Percentiles rank a stretch among this genome's conserved stretches.
phyloP scores from a whole-genome alignment of 1,140 invertebrate genomes.

The Drosophila rhopaloa region DNA sequence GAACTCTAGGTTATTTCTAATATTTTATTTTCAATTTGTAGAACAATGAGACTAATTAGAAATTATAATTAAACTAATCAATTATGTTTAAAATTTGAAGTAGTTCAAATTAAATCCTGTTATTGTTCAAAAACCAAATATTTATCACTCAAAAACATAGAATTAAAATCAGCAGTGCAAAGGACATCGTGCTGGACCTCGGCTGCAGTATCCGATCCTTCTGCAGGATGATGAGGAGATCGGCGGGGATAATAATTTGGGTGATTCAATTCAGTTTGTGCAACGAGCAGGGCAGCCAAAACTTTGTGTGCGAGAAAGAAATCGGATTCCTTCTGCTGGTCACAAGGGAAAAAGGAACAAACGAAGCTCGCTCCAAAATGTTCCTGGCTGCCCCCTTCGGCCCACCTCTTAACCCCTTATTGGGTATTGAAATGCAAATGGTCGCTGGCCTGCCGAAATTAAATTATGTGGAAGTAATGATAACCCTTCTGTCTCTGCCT shows the following conservation, averaged over 20 bases:
- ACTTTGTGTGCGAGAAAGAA: constrained; percentile 70
- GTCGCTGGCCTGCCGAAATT: constrained; percentile 78
- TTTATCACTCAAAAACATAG: too few species aligned
- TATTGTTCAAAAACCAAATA: too few species aligned
- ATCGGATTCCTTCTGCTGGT: constrained; percentile 42
- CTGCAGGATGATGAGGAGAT: constrained; percentile 2
- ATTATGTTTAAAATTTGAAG: too few species aligned
- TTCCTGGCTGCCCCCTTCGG: neutral
- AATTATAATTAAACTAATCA: too few species aligned
- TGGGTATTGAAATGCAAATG: constrained; percentile 83
- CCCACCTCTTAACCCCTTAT: constrained; percentile 31
- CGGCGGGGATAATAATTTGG: constrained; percentile 49
- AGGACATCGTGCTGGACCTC: neutral
- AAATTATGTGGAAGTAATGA: constrained; percentile 84
- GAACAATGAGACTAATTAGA: too few species aligned
- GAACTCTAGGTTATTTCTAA: too few species aligned
- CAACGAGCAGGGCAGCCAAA: constrained; percentile 74
- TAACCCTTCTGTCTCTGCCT: constrained; percentile 77
- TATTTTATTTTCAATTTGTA: too few species aligned
- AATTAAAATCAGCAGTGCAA: too few species aligned
- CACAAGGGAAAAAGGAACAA: constrained; percentile 9
- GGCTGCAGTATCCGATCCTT: constrained; percentile 10
- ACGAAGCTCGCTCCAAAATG: constrained; percentile 16
- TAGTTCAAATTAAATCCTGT: too few species aligned
- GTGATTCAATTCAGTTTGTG: constrained; percentile 81